These are phyloP conservation scores for Guaruba guarouba DNA, from an alignment of 2,113 vertebrate genomes.

Conservation along the genomic window DNA sequence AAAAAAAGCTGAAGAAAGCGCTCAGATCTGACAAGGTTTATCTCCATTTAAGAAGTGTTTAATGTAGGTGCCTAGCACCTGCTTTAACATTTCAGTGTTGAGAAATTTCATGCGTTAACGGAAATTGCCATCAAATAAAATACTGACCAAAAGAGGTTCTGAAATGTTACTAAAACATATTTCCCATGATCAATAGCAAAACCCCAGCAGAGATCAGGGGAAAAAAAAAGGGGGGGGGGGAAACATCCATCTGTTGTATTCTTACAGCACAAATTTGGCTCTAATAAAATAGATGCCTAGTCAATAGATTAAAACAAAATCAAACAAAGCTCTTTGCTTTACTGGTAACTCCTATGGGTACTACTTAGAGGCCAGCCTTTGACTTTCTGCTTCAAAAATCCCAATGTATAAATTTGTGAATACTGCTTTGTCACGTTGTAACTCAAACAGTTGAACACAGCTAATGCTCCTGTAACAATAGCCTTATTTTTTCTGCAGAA, in stretches of 20 bases:
- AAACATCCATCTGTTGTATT: neutral
- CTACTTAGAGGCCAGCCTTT: neutral
- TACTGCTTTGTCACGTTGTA: neutral
- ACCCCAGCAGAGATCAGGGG: neutral
- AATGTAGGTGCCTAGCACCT: neutral
- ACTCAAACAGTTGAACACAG: neutral
- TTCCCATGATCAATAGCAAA: neutral
- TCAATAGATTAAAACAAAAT: neutral
- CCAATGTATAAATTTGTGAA: neutral
- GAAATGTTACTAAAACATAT: neutral
- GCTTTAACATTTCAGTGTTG: neutral
- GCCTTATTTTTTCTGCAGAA: neutral
- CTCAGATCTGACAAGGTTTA: neutral
- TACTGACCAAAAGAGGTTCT: neutral
- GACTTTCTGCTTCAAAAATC: neutral
- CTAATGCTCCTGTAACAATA: neutral
- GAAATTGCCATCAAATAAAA: neutral
- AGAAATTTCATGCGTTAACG: accelerated
- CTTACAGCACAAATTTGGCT: neutral
- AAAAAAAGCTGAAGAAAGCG: neutral
- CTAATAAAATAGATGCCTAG: neutral
- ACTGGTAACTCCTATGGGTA: neutral
- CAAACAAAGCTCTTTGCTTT: neutral
- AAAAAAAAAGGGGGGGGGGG: neutral
- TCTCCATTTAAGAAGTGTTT: neutral